A percentile compares a stretch with the other conserved stretches of the same genome.
Evolutionary conservation across 2,797 vertebrate species (phyloP).

Genomic region (Platalea minor): DNA sequence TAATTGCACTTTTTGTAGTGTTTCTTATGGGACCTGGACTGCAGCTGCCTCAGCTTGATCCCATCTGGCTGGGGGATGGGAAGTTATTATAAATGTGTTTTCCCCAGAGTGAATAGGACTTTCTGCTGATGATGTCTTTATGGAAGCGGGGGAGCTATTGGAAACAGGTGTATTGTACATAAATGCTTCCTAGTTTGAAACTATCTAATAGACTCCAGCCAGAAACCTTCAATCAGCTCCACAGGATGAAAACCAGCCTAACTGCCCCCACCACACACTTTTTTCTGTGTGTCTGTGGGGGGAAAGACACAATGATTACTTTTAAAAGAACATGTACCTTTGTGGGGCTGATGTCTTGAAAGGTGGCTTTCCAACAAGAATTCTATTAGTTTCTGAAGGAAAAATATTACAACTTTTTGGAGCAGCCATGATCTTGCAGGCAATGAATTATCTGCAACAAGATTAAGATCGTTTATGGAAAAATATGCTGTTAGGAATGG

Average conservation of each 20-base stretch:
- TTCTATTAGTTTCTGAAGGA: not conserved
- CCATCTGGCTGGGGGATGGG: conserved; percentile 43
- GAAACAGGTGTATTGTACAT: not conserved
- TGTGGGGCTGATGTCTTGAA: not conserved
- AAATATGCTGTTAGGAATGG: not conserved
- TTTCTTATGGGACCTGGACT: not conserved
- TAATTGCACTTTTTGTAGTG: conserved; percentile 51
- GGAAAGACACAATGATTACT: not conserved
- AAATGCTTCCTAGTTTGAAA: not conserved
- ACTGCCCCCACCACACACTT: not conserved
- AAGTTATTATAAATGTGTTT: not conserved
- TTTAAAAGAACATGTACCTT: not conserved
- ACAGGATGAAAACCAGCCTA: not conserved
- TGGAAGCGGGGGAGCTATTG: not conserved
- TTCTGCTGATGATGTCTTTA: not conserved
- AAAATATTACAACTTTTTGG: not conserved
- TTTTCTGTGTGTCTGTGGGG: not conserved
- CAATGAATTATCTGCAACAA: not conserved
- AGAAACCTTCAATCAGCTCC: not conserved
- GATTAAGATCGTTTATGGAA: not conserved
- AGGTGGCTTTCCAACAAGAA: not conserved
- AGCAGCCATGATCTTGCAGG: not conserved
- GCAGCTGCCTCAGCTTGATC: conserved; percentile 45
- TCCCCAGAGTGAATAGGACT: not conserved
- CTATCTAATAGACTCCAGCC: not conserved